These are phyloP conservation scores for Paramisgurnus dabryanus DNA, from an alignment of 2,113 vertebrate species.

Conservation along the genomic window DNA sequence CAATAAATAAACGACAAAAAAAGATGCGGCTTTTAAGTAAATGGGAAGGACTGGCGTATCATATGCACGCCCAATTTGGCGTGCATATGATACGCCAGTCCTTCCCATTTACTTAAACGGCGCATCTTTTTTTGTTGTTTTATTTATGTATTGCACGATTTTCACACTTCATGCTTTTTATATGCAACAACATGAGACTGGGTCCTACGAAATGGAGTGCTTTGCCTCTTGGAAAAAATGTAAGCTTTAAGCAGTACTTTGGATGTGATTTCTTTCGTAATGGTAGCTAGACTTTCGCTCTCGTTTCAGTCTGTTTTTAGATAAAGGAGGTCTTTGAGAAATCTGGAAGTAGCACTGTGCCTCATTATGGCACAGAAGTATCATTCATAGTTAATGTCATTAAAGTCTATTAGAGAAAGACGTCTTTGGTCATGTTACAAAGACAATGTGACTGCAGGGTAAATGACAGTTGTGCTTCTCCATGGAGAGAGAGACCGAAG, in stretches of 20 bases:
- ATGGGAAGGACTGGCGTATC: no score
- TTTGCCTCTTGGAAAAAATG: background rate
- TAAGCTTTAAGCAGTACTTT: background rate
- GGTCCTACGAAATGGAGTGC: background rate
- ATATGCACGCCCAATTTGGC: no score
- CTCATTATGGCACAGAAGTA: background rate
- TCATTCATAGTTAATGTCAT: conserved; percentile 9
- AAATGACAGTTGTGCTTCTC: background rate
- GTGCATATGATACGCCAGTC: no score
- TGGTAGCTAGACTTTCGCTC: background rate
- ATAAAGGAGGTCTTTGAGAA: conserved; percentile 32
- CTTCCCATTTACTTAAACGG: no score
- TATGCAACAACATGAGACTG: no score
- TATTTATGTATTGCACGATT: no score
- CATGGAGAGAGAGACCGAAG: background rate
- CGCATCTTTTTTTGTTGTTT: no score
- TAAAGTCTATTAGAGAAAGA: conserved; percentile 24
- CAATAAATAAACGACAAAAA: no score
- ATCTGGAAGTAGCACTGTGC: background rate
- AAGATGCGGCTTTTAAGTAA: no score
- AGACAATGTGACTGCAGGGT: background rate
- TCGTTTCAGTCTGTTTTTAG: background rate
- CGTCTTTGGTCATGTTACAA: background rate
- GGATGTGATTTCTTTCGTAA: background rate
- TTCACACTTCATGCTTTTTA: no score